Base-by-base conservation (phyloP, 2,888 invertebrate species). In the Pachycephus smyrnensis region DNA sequence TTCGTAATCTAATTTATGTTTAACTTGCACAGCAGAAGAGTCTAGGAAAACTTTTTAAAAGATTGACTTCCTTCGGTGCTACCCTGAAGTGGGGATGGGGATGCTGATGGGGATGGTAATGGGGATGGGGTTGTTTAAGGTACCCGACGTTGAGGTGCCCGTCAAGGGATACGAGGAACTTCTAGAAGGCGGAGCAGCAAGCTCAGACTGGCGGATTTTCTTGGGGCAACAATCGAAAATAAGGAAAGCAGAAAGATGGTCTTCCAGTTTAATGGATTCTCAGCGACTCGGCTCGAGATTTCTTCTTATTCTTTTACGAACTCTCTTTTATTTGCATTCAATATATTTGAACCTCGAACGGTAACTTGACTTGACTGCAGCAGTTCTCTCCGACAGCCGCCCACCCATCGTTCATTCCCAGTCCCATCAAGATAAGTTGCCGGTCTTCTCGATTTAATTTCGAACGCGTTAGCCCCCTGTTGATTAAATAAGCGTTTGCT, bases 1-100 rank as follows among this genome's bases (percentile, higher is more conserved):
- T 82, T 83, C 82, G 84, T 89, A 89, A 90, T 90, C 88, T 89
- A 89, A 90, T 90, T 90, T 90, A 88, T 87, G 87, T 88, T 89
- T 87, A 89, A 89, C 88, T 90, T 85, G 82, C 81, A 80, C 80
- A 75, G 82, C 79, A 30, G 69, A 69, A 78, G 78, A 81, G 79
- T 81, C 80, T 79, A 75, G 82, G 79, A 81, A 87, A 90, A 89
- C 88, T 90, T 90, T 88, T 89, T 85, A 86, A 89, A 88, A 89
- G 88, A 90, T 90, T 90, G 89, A 89, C 89, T 89, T 82, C 77
- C 80, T 15, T 69, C 69, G 69, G 32, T 12, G 69, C 32, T 30
- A 32, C 30, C 69, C 30, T 40, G 69, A 32, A 69, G 69, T 69
- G 30, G 30, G 30, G 32, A 1, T 30, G 69, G 32, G 11, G 3